Conservation (phyloP, 2,113 vertebrate genomes). For the Burhinus bistriatus region DNA sequence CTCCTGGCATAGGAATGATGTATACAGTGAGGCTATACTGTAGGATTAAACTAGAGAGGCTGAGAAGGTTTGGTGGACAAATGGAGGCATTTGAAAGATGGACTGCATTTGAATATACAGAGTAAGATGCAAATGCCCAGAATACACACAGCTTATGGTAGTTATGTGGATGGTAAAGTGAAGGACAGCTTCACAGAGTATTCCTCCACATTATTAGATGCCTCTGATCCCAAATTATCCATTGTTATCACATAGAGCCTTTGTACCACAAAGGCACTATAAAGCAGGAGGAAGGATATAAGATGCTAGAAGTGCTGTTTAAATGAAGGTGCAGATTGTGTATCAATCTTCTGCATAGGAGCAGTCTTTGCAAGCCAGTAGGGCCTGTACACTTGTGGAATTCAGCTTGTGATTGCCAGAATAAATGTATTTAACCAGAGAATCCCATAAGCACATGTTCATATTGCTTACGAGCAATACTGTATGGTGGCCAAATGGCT, state of each 20-base stretch:
- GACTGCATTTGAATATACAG: not conserved
- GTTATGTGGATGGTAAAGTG: not conserved
- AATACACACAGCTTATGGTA: not conserved
- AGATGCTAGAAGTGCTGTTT: not conserved
- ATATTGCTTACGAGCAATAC: not conserved
- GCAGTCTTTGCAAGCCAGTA: not conserved
- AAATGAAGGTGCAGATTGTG: not conserved
- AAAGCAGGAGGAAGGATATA: not conserved
- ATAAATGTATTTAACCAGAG: not conserved
- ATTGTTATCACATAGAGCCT: not conserved
- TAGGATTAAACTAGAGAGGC: not conserved
- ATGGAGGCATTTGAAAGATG: not conserved
- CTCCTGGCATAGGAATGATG: not conserved
- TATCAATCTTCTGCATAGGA: not conserved
- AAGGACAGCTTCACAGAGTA: not conserved
- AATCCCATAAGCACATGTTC: not conserved
- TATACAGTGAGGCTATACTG: not conserved
- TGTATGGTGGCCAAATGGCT: not conserved
- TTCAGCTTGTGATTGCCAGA: not conserved
- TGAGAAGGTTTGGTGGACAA: not conserved
- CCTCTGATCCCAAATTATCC: not conserved
- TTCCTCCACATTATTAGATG: not conserved
- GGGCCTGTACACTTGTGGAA: not conserved
- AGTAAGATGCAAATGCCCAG: not conserved
- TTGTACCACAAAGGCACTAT: not conserved